Percentiles rank a stretch among this genome's conserved stretches.
Conservation (phyloP, 1,140 invertebrate species). For the Stegodyphus dumicola region DNA sequence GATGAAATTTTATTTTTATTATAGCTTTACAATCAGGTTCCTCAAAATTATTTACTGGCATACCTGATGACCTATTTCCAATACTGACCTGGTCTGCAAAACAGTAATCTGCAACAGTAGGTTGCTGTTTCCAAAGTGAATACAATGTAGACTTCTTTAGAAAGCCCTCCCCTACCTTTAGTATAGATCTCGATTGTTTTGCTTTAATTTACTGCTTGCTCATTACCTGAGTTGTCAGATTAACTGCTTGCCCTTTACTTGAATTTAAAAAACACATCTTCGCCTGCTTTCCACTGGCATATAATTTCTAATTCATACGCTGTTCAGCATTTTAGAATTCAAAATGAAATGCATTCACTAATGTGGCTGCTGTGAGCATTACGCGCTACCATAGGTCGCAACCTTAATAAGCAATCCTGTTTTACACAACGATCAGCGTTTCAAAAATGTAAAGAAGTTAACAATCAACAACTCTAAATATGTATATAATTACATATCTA, state of each 20-base stretch:
- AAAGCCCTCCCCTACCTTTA: not conserved
- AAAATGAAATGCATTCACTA: conserved; percentile 2
- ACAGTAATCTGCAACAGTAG: no score
- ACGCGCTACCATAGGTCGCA: conserved; percentile 49
- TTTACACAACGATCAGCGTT: conserved; percentile 38
- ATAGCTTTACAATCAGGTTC: no score
- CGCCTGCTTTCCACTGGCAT: not conserved
- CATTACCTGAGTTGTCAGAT: not conserved
- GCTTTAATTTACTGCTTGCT: not conserved
- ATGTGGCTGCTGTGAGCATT: conserved; percentile 33
- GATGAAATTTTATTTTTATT: no score
- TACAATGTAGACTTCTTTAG: no score
- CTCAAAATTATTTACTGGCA: no score
- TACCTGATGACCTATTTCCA: no score
- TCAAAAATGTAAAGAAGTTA: conserved; percentile 24
- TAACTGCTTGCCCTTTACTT: not conserved
- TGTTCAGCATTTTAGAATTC: not conserved
- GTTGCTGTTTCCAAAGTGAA: no score
- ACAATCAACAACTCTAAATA: conserved; percentile 17
- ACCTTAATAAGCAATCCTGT: conserved; percentile 29
- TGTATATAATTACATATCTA: no score
- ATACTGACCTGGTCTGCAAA: no score
- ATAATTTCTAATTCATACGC: not conserved
- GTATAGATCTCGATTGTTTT: not conserved
- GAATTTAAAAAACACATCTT: not conserved